These are phyloP conservation scores for Poliocrania exsul DNA, from an alignment of 2,797 vertebrate species.

Conservation along the genomic window DNA sequence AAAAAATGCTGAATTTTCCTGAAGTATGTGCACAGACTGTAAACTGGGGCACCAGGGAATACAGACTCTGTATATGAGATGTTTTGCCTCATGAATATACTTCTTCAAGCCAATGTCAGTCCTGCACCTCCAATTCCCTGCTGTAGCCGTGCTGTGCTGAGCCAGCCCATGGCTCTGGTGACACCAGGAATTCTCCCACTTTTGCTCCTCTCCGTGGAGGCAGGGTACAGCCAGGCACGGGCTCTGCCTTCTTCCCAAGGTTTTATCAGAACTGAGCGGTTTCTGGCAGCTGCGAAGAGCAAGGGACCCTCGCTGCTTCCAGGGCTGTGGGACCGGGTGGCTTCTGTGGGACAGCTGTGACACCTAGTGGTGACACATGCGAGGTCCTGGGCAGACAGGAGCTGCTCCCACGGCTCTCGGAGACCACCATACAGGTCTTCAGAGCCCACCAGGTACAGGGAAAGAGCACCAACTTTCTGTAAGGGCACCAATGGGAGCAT, in stretches of 20 bases:
- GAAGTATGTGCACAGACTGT: not conserved
- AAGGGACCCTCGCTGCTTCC: fast-evolving
- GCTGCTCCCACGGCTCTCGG: not conserved
- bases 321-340: not conserved
- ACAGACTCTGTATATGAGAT: fast-evolving
- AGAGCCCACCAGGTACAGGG: fast-evolving
- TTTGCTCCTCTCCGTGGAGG: not conserved
- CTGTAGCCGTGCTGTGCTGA: fast-evolving
- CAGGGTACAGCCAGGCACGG: no score
- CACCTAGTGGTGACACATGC: conserved; percentile 62
- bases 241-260: not conserved
- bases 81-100: not conserved
- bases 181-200: not conserved
- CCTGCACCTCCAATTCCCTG: not conserved
- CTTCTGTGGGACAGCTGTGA: conserved; percentile 47
- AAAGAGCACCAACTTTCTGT: not conserved
- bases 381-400: not conserved
- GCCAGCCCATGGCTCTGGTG: not conserved
- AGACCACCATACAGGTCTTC: fast-evolving
- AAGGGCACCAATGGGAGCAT: fast-evolving
- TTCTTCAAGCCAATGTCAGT: not conserved
- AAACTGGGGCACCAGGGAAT: not conserved
- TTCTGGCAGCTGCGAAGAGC: fast-evolving
- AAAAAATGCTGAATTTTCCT: not conserved
- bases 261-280: fast-evolving